Evolutionary conservation across 2,113 vertebrate species (phyloP), one percentile per base, ranked within the genome.

Genomic region (Pachycephala philippinensis): DNA sequence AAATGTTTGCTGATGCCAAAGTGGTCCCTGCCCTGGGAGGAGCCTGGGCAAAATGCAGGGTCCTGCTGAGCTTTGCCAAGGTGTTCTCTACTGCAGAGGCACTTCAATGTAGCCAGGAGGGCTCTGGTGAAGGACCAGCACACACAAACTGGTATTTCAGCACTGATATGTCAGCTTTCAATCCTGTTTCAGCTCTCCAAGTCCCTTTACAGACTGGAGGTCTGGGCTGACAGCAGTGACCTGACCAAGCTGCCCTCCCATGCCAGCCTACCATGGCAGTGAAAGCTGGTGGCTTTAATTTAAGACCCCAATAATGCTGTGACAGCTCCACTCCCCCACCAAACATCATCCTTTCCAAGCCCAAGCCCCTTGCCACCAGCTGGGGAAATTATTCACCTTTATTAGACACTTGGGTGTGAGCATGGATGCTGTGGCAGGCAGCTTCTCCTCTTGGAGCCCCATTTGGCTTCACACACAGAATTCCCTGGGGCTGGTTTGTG

Each of bases 61-160:
- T 65, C 30, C 31, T 1, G 1, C 18, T 1, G 3, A 56, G 47
- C 50, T 72, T n/a, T 74, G 39, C 24, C 69, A 27, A 2, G 19
- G 15, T 59, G 56, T 44, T 35, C 21, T 26, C 19, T 39, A 20
- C 49, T 64, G n/a, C 33, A 69, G 26, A 85, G 16, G 7, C 17
- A 10, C 35, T 66, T 81, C 71, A 33, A 54, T 27, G 10, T 12
- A 53, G 37, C 37, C 83, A 74, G 79, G 50, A 81, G 24, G 1
- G 2, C 0, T 2, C n/a, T 33, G 21, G 37, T 74, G 83, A 59
- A 61, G n/a, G 9, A 72, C 1, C 1, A 4, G 4, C 44, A 39
- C 35, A 3, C 7, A 30, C 39, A 88, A 64, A 35, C 10, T 28
- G 22, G 3, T 7, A 76, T 69, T 80, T 39, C 31, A 71, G 39